Evolutionary conservation across 1,140 invertebrate species (phyloP).

Genomic region (Vanessa atalanta): DNA sequence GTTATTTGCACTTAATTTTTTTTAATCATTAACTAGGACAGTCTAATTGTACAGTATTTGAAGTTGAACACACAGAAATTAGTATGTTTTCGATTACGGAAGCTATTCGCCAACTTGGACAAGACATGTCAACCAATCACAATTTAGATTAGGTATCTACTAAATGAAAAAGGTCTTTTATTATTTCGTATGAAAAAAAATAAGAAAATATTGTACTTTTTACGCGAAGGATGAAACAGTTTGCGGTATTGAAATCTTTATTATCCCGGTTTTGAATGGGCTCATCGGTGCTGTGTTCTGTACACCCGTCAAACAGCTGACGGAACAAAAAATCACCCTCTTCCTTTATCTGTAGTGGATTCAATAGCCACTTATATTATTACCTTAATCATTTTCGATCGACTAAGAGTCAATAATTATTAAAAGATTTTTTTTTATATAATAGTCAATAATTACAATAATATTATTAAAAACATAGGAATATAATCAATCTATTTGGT

Average conservation of each 20-base stretch:
- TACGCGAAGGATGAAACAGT: constrained; percentile 24
- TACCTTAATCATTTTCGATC: background rate
- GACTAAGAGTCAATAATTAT: too few relatives aligned
- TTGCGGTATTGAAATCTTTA: constrained; percentile 43
- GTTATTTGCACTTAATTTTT: background rate
- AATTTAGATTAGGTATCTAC: too few relatives aligned
- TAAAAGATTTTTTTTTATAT: too few relatives aligned
- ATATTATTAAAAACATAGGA: too few relatives aligned
- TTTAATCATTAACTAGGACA: background rate
- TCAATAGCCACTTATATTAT: constrained; percentile 20
- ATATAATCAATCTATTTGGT: too few relatives aligned
- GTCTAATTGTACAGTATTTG: background rate
- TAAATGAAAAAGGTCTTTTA: too few relatives aligned
- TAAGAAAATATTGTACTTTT: background rate
- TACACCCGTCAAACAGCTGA: constrained; percentile 56
- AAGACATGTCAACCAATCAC: too few relatives aligned
- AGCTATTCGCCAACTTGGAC: too few relatives aligned
- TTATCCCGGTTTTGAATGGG: constrained; percentile 44
- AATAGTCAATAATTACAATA: too few relatives aligned
- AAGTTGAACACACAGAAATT: background rate
- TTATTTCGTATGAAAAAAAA: too few relatives aligned
- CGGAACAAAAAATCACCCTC: constrained; percentile 56
- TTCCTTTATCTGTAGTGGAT: constrained; percentile 17
- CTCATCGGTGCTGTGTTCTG: constrained; percentile 41
- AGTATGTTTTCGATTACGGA: background rate